These are phyloP conservation scores for Ceyx melanurus DNA, from an alignment of 2,113 vertebrate genomes.

Conservation along the genomic window DNA sequence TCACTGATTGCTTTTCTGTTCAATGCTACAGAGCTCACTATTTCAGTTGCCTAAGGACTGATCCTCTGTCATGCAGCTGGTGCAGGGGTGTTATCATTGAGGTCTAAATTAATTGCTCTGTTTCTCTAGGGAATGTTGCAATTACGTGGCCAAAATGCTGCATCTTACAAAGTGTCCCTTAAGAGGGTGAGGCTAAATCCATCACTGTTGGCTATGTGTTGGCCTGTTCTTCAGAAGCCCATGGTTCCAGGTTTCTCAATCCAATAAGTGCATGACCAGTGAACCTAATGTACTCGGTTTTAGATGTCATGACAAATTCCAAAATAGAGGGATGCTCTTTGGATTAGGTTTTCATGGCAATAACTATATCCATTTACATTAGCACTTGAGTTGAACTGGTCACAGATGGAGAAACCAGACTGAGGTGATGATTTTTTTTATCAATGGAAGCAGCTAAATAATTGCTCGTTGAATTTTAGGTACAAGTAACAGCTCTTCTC, in stretches of 20 bases:
- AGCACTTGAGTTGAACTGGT: neutral
- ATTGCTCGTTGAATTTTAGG: neutral
- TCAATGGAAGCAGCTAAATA: rapidly evolving
- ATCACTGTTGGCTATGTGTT: rapidly evolving
- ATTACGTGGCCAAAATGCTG: neutral
- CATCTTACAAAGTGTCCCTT: neutral
- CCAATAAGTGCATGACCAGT: rapidly evolving
- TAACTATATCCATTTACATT: neutral
- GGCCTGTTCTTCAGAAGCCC: neutral
- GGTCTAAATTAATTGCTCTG: neutral
- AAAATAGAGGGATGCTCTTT: neutral
- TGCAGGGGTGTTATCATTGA: neutral
- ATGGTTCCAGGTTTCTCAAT: neutral
- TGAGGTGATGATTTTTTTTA: neutral
- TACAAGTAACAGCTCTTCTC: neutral
- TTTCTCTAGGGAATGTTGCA: neutral
- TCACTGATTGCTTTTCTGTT: neutral
- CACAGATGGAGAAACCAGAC: neutral
- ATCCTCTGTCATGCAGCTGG: neutral
- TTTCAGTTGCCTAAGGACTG: neutral
- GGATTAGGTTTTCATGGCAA: neutral
- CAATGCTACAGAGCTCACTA: neutral
- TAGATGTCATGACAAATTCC: neutral
- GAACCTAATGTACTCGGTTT: neutral
- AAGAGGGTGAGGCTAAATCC: neutral